phyloP scores from a whole-genome alignment of 1,140 invertebrate species.

The Drosophila fuyamai region DNA sequence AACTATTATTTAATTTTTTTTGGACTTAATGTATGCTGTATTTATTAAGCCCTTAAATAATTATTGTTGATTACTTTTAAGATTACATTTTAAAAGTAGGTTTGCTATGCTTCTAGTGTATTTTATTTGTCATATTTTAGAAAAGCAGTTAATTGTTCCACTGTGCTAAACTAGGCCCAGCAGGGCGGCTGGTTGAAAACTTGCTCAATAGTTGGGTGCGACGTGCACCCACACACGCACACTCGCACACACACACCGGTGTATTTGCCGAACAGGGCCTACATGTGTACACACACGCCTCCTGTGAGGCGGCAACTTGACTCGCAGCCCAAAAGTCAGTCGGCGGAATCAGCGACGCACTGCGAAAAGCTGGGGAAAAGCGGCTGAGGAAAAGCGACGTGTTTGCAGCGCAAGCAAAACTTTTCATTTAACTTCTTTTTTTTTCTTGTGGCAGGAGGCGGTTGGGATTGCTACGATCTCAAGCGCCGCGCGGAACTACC shows the following conservation, averaged over 20 bases:
- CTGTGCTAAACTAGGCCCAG: conserved; percentile 1
- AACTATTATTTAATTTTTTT: no score
- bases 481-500: conserved; percentile 56
- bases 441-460: conserved; percentile 34
- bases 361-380: conserved; percentile 53
- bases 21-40: no score
- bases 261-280: conserved; percentile 31
- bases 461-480: conserved; percentile 15
- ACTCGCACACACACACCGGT: conserved; percentile 14
- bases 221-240: conserved; percentile 36
- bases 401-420: conserved; percentile 81
- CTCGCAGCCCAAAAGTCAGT: conserved; percentile 75
- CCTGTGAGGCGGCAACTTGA: conserved; percentile 57
- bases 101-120: no score
- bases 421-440: conserved; percentile 80
- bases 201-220: conserved; percentile 55
- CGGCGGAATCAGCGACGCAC: conserved; percentile 44
- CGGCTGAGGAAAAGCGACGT: conserved; percentile 67
- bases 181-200: conserved; percentile 47
- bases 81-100: no score
- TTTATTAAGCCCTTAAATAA: no score
- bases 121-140: no score
- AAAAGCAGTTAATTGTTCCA: background rate
- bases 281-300: conserved; percentile 39
- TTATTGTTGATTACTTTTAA: no score